These are phyloP conservation scores for Lepidurus couesii DNA, from an alignment of 1,140 invertebrate species.

Conservation along the genomic window DNA sequence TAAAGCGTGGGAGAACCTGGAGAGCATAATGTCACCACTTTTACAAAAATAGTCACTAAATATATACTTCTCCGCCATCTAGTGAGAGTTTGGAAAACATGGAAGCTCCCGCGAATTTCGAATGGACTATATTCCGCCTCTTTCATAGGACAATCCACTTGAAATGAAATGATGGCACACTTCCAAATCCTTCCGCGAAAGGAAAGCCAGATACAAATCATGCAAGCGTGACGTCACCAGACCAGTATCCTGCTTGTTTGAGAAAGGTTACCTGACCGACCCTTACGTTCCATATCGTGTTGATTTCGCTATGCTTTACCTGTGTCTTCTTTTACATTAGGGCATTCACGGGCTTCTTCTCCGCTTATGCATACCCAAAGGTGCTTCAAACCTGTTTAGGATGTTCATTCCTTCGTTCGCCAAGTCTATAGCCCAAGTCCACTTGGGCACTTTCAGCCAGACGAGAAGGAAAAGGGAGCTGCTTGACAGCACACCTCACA, in stretches of 20 bases:
- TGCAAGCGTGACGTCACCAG: not conserved
- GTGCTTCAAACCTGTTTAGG: not conserved
- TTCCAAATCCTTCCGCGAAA: too few species aligned
- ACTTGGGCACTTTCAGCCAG: not conserved
- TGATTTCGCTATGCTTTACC: not conserved
- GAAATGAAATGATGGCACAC: too few species aligned
- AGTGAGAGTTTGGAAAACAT: too few species aligned
- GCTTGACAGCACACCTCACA: not conserved
- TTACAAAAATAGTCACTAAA: too few species aligned
- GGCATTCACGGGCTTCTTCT: slow-evolving; percentile 3
- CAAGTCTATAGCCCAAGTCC: not conserved
- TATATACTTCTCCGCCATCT: too few species aligned
- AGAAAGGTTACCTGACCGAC: not conserved
- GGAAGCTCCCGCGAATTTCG: too few species aligned
- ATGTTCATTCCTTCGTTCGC: not conserved
- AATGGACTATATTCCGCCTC: too few species aligned
- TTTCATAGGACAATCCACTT: too few species aligned
- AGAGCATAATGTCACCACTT: too few species aligned
- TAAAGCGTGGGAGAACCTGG: too few species aligned
- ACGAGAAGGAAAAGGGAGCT: not conserved
- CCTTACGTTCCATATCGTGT: not conserved
- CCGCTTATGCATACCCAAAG: slow-evolving; percentile 14
- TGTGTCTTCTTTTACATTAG: not conserved
- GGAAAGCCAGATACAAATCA: not conserved
- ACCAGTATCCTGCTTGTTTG: not conserved